Percentiles rank a stretch among this genome's conserved stretches.
phyloP scores from a whole-genome alignment of 2,113 vertebrate genomes.

The Xenopus laevis region DNA sequence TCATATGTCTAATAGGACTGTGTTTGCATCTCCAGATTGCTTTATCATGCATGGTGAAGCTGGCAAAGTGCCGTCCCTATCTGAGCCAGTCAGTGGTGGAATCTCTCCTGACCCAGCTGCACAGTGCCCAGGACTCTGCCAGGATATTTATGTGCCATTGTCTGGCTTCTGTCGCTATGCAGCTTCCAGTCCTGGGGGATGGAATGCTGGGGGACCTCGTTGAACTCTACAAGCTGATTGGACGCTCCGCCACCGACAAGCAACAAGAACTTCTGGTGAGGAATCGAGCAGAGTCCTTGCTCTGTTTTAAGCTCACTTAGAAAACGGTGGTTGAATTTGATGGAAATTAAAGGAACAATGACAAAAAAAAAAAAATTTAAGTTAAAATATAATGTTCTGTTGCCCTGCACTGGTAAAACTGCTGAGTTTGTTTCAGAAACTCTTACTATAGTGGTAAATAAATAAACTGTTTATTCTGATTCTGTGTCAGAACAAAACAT shows the following conservation, averaged over 20 bases:
- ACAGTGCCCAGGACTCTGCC: constrained; percentile 77
- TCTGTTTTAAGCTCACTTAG: no score
- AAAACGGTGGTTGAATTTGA: no score
- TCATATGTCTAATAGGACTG: no score
- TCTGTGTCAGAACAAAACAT: no score
- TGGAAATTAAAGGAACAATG: no score
- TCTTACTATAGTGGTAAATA: no score
- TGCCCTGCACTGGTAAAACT: no score
- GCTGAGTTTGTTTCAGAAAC: no score
- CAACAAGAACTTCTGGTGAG: constrained; percentile 95
- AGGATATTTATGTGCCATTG: constrained; percentile 89
- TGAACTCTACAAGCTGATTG: constrained; percentile 85
- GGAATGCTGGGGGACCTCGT: constrained; percentile 90
- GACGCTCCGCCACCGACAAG: constrained; percentile 79
- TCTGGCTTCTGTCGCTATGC: constrained; percentile 88
- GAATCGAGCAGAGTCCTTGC: not conserved
- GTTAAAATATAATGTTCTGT: no score
- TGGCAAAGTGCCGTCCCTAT: constrained; percentile 83
- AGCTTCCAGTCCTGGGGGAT: constrained; percentile 87
- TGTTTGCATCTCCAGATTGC: constrained; percentile 67
- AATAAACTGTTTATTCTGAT: no score
- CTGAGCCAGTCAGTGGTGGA: constrained; percentile 89
- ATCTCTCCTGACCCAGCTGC: constrained; percentile 84
- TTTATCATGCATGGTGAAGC: constrained; percentile 85
- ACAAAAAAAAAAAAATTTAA: no score